phyloP scores from a whole-genome alignment of 1,140 invertebrate species.

The Neodiprion lecontei region DNA sequence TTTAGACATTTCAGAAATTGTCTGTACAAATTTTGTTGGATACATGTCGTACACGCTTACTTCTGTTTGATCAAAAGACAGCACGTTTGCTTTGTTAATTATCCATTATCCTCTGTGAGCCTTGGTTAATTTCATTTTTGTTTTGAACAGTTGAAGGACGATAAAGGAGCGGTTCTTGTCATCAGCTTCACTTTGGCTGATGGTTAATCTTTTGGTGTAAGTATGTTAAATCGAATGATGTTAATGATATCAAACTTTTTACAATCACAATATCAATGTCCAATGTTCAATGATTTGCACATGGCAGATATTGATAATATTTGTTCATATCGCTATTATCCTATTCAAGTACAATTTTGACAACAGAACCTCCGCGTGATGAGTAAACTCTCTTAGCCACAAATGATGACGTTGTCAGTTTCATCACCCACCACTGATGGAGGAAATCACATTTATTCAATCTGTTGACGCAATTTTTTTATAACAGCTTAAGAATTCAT shows the following conservation, averaged over 20 bases:
- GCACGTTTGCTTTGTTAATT: slow-evolving; percentile 4
- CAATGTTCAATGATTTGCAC: too few relatives aligned
- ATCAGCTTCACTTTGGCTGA: neutral
- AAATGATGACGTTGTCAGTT: neutral
- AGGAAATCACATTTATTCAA: neutral
- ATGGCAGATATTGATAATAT: too few relatives aligned
- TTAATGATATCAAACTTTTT: too few relatives aligned
- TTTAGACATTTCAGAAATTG: too few relatives aligned
- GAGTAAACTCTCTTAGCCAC: neutral
- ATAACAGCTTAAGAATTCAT: too few relatives aligned
- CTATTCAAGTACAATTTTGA: neutral
- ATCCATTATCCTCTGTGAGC: slow-evolving; percentile 6
- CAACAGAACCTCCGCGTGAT: neutral
- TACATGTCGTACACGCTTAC: too few relatives aligned
- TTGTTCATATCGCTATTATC: too few relatives aligned
- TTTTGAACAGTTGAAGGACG: slow-evolving; percentile 62
- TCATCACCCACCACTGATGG: neutral
- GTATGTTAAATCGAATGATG: neutral
- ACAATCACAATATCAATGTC: too few relatives aligned
- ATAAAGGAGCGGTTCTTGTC: slow-evolving; percentile 42
- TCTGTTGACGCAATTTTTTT: too few relatives aligned
- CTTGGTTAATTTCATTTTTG: slow-evolving; percentile 35
- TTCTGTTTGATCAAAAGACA: neutral
- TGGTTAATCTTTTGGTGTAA: neutral
- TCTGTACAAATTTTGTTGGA: too few relatives aligned